Conservation (phyloP, 1,140 invertebrate genomes). For the Liolophura sinensis region DNA sequence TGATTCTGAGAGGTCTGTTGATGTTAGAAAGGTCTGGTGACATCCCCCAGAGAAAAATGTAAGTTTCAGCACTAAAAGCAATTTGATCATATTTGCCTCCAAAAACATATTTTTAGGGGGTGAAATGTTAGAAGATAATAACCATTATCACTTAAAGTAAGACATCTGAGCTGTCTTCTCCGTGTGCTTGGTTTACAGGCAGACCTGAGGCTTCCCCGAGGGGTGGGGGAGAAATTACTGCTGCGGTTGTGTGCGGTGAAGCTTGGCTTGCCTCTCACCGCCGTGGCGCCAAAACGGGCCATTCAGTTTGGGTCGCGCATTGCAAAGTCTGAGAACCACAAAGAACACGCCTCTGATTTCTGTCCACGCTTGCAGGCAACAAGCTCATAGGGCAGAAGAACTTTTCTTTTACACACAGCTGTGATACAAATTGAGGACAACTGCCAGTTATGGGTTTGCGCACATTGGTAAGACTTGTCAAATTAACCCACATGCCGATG, state of each 20-base stretch:
- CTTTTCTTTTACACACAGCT: too few species aligned
- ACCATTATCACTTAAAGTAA: background rate
- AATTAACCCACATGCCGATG: too few species aligned
- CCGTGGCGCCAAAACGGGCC: constrained; percentile 83
- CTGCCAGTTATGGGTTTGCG: too few species aligned
- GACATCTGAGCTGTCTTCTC: constrained; percentile 1
- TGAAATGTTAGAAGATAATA: background rate
- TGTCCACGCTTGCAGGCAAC: constrained; percentile 22
- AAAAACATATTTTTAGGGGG: background rate
- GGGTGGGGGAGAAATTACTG: constrained; percentile 92
- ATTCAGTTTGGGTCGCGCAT: constrained; percentile 98
- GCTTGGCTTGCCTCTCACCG: constrained; percentile 71
- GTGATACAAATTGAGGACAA: too few species aligned
- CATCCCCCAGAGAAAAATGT: too few species aligned
- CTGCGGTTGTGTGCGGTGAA: constrained; percentile 75
- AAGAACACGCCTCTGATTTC: constrained; percentile 83
- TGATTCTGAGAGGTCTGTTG: too few species aligned
- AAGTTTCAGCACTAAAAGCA: too few species aligned
- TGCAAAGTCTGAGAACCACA: constrained; percentile 77
- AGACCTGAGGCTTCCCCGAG: constrained; percentile 64
- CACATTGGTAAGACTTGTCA: too few species aligned
- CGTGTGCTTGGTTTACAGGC: constrained; percentile 35
- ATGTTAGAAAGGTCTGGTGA: too few species aligned
- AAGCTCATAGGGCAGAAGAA: too few species aligned
- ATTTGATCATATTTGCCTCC: too few species aligned